Evolutionary conservation across 2,797 vertebrate genomes (phyloP).

Genomic region (Channa striata): DNA sequence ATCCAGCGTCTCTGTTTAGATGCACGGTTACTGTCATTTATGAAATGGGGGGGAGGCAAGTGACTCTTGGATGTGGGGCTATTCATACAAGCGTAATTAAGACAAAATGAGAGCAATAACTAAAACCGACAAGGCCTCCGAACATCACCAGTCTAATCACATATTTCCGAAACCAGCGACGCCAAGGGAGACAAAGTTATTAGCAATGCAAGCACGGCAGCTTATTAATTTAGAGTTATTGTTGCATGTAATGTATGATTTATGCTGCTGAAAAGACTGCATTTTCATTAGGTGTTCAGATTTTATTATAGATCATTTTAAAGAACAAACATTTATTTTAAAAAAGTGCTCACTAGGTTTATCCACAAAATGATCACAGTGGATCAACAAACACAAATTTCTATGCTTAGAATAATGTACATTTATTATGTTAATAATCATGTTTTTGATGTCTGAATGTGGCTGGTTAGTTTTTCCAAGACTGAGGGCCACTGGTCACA

Average conservation of each 20-base stretch:
- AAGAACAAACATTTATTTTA: constrained; percentile 27
- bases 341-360: constrained; percentile 12
- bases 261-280: constrained; percentile 39
- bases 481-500: constrained; percentile 15
- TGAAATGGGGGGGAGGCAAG: constrained; percentile 35
- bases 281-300: constrained; percentile 21
- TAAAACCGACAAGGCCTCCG: constrained; percentile 67
- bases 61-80: constrained; percentile 47
- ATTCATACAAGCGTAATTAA: constrained; percentile 71
- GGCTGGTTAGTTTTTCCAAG: background rate
- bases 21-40: constrained; percentile 47
- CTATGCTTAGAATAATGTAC: constrained; percentile 25
- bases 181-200: constrained; percentile 64
- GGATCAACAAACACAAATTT: background rate
- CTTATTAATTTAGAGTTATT: constrained; percentile 47
- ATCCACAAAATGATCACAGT: constrained; percentile 15
- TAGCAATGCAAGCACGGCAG: constrained; percentile 52
- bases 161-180: constrained; percentile 60
- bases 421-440: constrained; percentile 13
- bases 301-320: constrained; percentile 26
- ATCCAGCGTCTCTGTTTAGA: constrained; percentile 61
- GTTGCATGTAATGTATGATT: constrained; percentile 58
- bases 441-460: constrained; percentile 12
- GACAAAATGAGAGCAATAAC: constrained; percentile 69
- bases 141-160: constrained; percentile 72